Evolutionary conservation across 2,113 vertebrate genomes (phyloP).

Genomic region (Platycercus adscitus): DNA sequence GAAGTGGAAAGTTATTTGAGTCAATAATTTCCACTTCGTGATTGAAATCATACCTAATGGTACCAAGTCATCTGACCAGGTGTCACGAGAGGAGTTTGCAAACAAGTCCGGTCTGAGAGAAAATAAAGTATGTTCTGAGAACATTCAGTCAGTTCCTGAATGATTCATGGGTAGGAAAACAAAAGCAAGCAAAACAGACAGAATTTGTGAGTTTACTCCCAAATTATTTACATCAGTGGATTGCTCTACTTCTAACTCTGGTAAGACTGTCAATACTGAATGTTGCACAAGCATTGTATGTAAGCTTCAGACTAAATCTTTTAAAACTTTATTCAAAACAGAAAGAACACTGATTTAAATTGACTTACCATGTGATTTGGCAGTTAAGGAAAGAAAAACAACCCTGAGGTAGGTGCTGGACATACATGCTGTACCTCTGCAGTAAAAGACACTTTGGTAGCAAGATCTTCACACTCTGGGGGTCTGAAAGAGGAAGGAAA

Average conservation of each 20-base stretch:
- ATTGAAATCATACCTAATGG: background rate
- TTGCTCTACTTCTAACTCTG: background rate
- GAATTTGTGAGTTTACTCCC: background rate
- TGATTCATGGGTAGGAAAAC: background rate
- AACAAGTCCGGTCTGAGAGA: background rate
- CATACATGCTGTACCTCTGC: background rate
- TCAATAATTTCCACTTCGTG: background rate
- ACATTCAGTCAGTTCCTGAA: background rate
- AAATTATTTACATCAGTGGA: background rate
- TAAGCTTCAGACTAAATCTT: background rate
- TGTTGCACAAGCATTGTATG: background rate
- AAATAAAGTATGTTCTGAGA: background rate
- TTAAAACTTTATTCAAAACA: background rate
- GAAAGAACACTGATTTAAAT: background rate
- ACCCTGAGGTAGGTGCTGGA: background rate
- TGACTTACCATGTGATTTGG: background rate
- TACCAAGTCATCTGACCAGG: background rate
- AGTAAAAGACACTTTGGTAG: accelerated
- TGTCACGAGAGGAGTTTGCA: background rate
- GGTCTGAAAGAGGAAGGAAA: background rate
- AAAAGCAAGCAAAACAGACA: background rate
- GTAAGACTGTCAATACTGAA: background rate
- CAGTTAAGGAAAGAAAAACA: background rate
- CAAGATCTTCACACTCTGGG: background rate
- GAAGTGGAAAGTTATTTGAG: background rate